These are phyloP conservation scores for Ectobius pallidus DNA, from an alignment of 2,888 invertebrate species.

Conservation along the genomic window DNA sequence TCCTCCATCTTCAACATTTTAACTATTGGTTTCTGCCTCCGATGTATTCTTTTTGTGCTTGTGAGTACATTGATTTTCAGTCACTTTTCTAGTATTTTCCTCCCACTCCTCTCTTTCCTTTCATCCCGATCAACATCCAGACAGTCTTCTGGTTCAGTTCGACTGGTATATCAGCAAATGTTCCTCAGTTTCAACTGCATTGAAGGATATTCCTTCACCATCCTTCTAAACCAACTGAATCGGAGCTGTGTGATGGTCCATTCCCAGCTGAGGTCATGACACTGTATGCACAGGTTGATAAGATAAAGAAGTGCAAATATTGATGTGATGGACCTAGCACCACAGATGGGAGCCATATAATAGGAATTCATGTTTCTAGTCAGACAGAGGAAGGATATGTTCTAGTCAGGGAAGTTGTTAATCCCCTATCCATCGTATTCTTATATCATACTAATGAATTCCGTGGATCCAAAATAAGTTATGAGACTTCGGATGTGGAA, in stretches of 20 bases:
- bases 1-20: no score
- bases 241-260: conserved; percentile 31
- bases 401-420: no score
- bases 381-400: conserved; percentile 33
- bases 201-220: conserved; percentile 39
- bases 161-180: conserved; percentile 20
- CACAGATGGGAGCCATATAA: conserved; percentile 3
- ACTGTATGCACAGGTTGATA: conserved; percentile 48
- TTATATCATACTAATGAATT: no score
- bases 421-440: no score
- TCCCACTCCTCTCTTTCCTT: no score
- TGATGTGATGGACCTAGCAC: conserved; percentile 28
- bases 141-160: conserved; percentile 19
- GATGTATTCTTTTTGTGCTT: no score
- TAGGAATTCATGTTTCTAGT: conserved; percentile 26
- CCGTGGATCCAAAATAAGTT: no score
- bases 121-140: no score
- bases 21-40: no score
- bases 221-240: conserved; percentile 26
- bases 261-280: conserved; percentile 46
- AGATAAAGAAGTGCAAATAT: conserved; percentile 46
- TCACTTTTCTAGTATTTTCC: no score
- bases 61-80: no score
- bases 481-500: no score
- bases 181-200: conserved; percentile 36